Base-by-base conservation (phyloP, 1,140 invertebrate genomes). In the Neocloeon triangulifer region DNA sequence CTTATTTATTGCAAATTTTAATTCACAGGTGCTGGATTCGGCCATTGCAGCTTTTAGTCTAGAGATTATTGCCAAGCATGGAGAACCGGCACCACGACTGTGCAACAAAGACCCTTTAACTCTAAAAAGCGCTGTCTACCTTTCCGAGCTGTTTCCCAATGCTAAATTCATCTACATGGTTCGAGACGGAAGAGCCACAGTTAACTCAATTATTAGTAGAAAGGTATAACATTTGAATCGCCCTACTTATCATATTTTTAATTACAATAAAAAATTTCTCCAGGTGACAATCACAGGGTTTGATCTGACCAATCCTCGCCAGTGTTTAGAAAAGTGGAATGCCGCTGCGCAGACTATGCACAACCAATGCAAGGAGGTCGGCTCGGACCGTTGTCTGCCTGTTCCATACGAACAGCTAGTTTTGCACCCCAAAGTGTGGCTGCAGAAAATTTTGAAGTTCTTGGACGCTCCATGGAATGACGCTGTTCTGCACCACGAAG, bases 21-120 rank as follows among this genome's bases (percentile, higher is more conserved):
- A 20, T n/a, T 40, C 43, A 10, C 41, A 71, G 66, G 76, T 91
- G 15, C 61, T 98, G 43, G 82, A 97, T 56, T 76, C 81, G 37
- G 94, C 94, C 26, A 80, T 98, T 40, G 81, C 86, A 2, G 74
- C 91, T 12, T 98, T 97, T 56, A 94, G 92, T 44, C 57, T 97
- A 34, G 88, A 96, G 59, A 76, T 96, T 43, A 92, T 96, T 43
- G 85, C 81, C 26, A 72, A 78, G 39, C 91, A 98, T 56, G 94
- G 92, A 17, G 81, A 91, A 42, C 77, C 86, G 9, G 89, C 94
- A 32, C 66, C 78, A 19, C 62, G 78, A 30, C 63, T 95, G 31
- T 98, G 94, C 60, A 97, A 97, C 62, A 99, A 99, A 57, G 94
- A 99, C 62, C 94, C 94, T 12, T 71, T 96, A 33, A 89, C 88